These are phyloP conservation scores for Capra hircus DNA, from an alignment of 2,113 vertebrate genomes.

Conservation along the genomic window DNA sequence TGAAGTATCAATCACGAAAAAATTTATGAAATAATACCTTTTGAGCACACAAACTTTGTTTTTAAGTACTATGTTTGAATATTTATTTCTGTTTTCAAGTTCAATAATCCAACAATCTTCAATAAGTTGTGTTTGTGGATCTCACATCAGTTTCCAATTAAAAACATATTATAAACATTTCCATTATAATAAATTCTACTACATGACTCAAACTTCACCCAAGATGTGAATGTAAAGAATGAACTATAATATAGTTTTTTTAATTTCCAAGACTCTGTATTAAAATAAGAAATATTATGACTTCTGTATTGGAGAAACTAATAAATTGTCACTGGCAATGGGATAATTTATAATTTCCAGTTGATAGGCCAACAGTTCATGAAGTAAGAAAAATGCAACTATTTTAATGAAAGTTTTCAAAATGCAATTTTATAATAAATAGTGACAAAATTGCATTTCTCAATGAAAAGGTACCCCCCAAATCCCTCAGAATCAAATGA, in stretches of 20 bases:
- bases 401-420: neutral
- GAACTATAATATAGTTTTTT: neutral
- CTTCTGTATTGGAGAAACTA: neutral
- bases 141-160: neutral
- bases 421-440: neutral
- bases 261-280: neutral
- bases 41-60: neutral
- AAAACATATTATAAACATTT: neutral
- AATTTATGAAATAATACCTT: neutral
- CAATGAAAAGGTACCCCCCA: neutral
- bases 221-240: neutral
- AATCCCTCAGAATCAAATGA: neutral
- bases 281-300: neutral
- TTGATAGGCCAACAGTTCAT: neutral
- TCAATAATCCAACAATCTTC: neutral
- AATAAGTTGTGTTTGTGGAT: neutral
- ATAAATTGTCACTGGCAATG: neutral
- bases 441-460: neutral
- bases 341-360: neutral
- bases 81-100: neutral
- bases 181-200: neutral
- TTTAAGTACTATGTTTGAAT: neutral
- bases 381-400: neutral
- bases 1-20: neutral
- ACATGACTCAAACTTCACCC: neutral